A percentile compares a stretch with the other conserved stretches of the same genome.
phyloP scores from a whole-genome alignment of 2,113 vertebrate genomes.

The Ammodytes dubius region DNA sequence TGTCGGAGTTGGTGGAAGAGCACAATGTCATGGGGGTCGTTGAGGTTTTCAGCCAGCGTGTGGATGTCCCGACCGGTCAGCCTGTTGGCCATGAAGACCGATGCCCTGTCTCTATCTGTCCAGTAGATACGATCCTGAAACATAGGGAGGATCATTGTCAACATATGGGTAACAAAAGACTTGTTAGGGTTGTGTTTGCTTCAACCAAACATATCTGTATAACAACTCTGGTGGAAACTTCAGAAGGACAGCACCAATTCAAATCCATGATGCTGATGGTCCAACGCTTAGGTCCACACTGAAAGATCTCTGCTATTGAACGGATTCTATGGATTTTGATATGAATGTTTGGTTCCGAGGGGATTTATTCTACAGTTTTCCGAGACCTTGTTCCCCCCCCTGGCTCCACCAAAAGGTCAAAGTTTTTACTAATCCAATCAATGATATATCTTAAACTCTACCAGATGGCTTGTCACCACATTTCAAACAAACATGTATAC shows the following conservation, averaged over 20 bases:
- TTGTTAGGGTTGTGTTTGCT: background rate
- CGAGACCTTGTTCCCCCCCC: no score
- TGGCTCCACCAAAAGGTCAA: no score
- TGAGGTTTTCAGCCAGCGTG: conserved; percentile 94
- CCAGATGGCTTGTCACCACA: no score
- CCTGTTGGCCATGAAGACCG: conserved; percentile 95
- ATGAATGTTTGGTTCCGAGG: no score
- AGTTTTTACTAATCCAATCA: no score
- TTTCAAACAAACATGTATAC: no score
- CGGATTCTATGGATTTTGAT: no score
- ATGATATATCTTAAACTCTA: no score
- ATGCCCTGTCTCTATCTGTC: conserved; percentile 96
- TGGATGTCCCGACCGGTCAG: conserved; percentile 92
- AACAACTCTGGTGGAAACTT: background rate
- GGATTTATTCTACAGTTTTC: no score
- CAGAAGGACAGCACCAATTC: background rate
- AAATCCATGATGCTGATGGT: no score
- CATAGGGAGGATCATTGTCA: conserved; percentile 8
- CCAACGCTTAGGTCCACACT: no score
- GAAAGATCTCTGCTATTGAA: no score
- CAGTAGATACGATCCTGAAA: conserved; percentile 96
- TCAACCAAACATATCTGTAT: background rate
- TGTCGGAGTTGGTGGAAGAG: conserved; percentile 96
- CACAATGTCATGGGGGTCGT: conserved; percentile 96
- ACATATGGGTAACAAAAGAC: background rate